Evolutionary conservation across 2,888 invertebrate species (phyloP), one percentile per base, ranked within the genome.

Genomic region (Chironomus tentans): DNA sequence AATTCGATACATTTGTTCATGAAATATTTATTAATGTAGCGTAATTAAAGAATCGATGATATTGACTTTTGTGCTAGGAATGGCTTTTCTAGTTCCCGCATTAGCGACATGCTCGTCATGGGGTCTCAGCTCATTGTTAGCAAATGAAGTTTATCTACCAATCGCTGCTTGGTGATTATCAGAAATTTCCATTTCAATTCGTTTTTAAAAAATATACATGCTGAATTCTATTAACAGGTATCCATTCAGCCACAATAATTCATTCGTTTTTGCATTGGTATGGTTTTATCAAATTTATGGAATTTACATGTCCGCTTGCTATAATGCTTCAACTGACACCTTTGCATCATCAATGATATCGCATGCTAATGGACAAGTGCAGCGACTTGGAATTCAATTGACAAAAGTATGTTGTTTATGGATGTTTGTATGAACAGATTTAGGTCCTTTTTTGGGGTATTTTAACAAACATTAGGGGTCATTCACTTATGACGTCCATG

Each of bases 251-350:
- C 7, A 6, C 6, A 50, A 76, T 24, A 48, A 56, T 38, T 28
- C 56, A 24, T 50, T 12, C 4, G n/a, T 28, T 18, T 76, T 28
- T 68, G 22, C 24, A n/a, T 38, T 56, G 21, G 18, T 56, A 4
- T 76, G 50, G n/a, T 12, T 76, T 18, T 76, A 69, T 76, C 76
- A 76, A 56, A 15, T 76, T 12, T 76, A 21, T 38, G 76, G 76
- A 12, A 68, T 76, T n/a, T 47, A 28, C 13, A 69, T 76, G 38
- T 46, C 46, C 10, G 76, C 76, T 24, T 18, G 48, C 38, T 68
- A 47, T 15, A 76, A 76, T 46, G 22, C 15, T 2, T 24, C 69
- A 24, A 76, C 76, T 24, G 76, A 76, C n/a, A 76, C 76, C 5
- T 68, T 76, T 47, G 68, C 69, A 12, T 68, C 50, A 4, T 21